Conservation (phyloP, 2,888 invertebrate genomes). For the Sphaerophoria taeniata region DNA sequence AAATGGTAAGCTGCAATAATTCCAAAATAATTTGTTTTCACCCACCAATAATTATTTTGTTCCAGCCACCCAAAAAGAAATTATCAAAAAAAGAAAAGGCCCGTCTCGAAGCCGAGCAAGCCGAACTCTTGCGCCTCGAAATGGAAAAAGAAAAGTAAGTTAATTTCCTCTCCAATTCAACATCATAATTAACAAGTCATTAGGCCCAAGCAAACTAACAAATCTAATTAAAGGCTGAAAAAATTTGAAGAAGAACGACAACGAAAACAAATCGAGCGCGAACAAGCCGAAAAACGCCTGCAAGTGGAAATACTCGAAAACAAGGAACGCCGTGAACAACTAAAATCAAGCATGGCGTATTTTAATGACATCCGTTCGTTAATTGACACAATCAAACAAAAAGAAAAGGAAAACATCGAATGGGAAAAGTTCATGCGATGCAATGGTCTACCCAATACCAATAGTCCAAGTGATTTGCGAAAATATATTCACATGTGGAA, state of each 20-base stretch:
- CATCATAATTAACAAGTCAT: neutral
- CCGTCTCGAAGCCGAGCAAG: conserved; percentile 82
- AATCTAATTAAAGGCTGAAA: conserved; percentile 77
- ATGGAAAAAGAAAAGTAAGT: conserved; percentile 82
- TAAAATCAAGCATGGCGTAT: conserved; percentile 80
- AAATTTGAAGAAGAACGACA: conserved; percentile 82
- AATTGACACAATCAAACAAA: conserved; percentile 79
- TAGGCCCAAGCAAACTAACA: neutral
- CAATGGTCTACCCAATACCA: conserved; percentile 82
- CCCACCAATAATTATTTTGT: neutral
- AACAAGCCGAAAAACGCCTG: conserved; percentile 81
- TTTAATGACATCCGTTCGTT: conserved; percentile 78
- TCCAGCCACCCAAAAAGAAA: conserved; percentile 82
- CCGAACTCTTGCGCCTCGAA: conserved; percentile 82
- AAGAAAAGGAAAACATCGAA: conserved; percentile 78
- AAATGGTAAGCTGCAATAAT: conserved; percentile 48
- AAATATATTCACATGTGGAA: conserved; percentile 83
- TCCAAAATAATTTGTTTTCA: neutral
- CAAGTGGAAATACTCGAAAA: conserved; percentile 82
- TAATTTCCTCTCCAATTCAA: conserved; percentile 1
- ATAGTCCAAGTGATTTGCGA: conserved; percentile 81
- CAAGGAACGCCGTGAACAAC: conserved; percentile 79
- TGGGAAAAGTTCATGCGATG: conserved; percentile 83
- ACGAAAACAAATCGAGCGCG: conserved; percentile 81
- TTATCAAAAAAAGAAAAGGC: conserved; percentile 83